Base-by-base conservation (phyloP, 2,797 vertebrate genomes). In the Allenopithecus nigroviridis region DNA sequence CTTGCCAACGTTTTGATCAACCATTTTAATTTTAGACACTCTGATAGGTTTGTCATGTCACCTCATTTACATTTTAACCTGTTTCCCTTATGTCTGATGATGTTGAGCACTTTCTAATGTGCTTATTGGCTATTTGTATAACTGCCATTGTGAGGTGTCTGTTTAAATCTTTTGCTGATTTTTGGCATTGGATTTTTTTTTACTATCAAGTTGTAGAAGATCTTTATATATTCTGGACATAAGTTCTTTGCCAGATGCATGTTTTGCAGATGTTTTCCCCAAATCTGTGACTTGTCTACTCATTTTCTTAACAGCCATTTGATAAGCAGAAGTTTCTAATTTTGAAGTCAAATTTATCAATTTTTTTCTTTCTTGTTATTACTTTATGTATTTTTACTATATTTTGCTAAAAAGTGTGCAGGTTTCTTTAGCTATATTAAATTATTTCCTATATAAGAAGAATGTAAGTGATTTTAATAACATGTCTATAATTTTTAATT, bases 371-470 rank as follows among this genome's bases (percentile, higher is more conserved):
- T 85, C 43, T 74, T 36, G 5, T 89, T 57, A 83, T 50, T 39
- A 72, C 24, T 88, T 94, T 59, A 2, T 80, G 8, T 21, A 12
- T 76, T 89, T 93, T 91, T 84, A 78, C 72, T 94, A 83, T 79
- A 85, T 64, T 70, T 91, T 93, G 5, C 1, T 24, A 8, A 55
- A 57, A 75, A 94, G 5, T 64, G 53, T 39, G 1, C 5, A 57
- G 7, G 19, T 8, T 50, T 96, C 53, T 94, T 93, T 26, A 92
- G 9, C 33, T 86, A 59, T 57, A 41, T 41, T 46, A 78, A 91
- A 87, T 87, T 59, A 95, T 48, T 96, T 70, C 8, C 88, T 94
- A 76, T 84, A 74, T 12, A 85, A 81, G 36, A 94, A 79, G 17
- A 94, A 0, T 75, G 76, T 41, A 83, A 83, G 76, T 72, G 3